Evolutionary conservation across 2,113 vertebrate species (phyloP).

Genomic region (Lophochroa leadbeateri): DNA sequence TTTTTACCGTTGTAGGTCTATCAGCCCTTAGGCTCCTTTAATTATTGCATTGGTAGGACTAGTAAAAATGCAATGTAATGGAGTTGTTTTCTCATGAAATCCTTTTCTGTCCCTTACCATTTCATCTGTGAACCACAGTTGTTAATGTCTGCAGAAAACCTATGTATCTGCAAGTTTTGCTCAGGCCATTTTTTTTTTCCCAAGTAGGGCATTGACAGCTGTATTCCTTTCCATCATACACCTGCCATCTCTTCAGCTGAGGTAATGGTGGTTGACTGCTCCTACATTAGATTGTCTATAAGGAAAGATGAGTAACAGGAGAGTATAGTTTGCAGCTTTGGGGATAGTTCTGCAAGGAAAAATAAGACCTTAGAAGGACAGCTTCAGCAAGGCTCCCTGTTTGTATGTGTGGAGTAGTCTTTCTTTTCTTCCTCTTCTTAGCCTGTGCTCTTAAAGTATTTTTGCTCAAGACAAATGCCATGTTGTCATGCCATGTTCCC

Average conservation of each 20-base stretch:
- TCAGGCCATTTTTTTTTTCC: background rate
- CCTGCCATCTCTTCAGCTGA: background rate
- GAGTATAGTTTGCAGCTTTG: background rate
- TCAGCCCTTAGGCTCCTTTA: background rate
- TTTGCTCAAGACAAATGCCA: background rate
- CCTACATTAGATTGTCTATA: background rate
- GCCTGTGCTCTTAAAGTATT: background rate
- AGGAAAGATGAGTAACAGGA: background rate
- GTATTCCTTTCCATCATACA: background rate
- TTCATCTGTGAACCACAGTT: background rate
- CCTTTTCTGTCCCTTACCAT: background rate
- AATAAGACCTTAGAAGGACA: background rate
- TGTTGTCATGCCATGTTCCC: background rate
- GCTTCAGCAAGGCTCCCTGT: background rate
- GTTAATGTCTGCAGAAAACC: background rate
- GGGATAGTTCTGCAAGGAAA: background rate
- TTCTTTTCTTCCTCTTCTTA: background rate
- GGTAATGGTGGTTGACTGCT: background rate
- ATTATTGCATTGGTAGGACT: background rate
- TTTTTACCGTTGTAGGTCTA: background rate
- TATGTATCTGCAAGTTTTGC: background rate
- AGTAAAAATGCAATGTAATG: background rate
- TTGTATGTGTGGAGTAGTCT: background rate
- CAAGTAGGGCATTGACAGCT: background rate
- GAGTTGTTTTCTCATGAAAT: background rate